Base-by-base conservation (phyloP, 2,797 vertebrate genomes). In the Florisuga fusca region DNA sequence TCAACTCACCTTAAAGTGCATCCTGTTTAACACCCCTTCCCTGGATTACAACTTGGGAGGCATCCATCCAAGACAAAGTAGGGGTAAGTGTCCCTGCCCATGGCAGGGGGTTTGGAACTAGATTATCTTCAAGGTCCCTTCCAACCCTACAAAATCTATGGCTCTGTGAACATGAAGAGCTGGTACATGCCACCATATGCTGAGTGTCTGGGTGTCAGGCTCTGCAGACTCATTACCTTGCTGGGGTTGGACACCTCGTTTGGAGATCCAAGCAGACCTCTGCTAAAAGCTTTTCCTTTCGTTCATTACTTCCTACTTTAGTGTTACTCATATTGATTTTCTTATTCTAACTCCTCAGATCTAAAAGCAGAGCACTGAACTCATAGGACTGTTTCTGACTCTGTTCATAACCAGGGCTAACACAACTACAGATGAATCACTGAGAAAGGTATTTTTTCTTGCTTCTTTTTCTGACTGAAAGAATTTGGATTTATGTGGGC, bases 251-350 rank as follows among this genome's bases (percentile, higher is more conserved):
- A 94, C 80, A 59, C 34, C 87, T 95, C 94, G 97, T 72, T 94
- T 90, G 94, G 96, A 96, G 96, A 87, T 63, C 62, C 91, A 38
- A 78, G 76, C 55, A 61, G 76, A 16, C 29, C 72, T 64, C 84
- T 21, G 3, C 79, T 91, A 79, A 96, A 97, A 96, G 93, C 89
- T 29, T 95, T 89, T 95, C 93, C 95, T 98, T 98, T 97, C 75
- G 7, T 84, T 96, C 87, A n/a, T 84, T 90, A 66, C 96, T 91
- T 96, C 95, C 96, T 97, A 91, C 88, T 95, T 74, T 95, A 78
- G 89, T 80, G 95, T 92, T 95, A 93, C 78, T 95, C 83, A 27
- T 82, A 98, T 98, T 10, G 96, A 98, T 98, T 96, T 91, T 53
- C 91, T 95, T 71, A 64, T 89, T 85, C 94, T 34, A 84, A 82